Percentiles rank a stretch among this genome's conserved stretches.
Evolutionary conservation across 2,113 vertebrate genomes (phyloP).

Genomic region (Hippopotamus amphibius): DNA sequence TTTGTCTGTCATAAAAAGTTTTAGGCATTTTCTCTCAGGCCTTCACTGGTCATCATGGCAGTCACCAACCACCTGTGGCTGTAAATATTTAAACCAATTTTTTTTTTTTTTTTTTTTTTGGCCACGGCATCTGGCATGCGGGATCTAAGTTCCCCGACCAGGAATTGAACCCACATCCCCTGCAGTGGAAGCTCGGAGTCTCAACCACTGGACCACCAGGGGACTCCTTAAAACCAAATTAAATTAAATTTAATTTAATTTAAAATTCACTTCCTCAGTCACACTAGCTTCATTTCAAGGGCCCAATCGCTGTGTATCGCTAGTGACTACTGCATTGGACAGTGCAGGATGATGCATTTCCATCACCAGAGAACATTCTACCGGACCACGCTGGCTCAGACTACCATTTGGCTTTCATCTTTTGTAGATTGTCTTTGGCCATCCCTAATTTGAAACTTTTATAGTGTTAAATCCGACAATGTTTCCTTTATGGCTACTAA

Average conservation of each 20-base stretch:
- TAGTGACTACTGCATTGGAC: not conserved
- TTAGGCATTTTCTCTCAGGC: not conserved
- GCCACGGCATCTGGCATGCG: not conserved
- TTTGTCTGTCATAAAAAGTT: not conserved
- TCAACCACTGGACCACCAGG: not conserved
- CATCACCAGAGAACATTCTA: fast-evolving
- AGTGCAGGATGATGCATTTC: not conserved
- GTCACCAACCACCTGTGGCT: not conserved
- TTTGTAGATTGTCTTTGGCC: not conserved
- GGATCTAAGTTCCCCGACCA: not conserved
- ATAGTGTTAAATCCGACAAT: not conserved
- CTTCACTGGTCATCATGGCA: not conserved
- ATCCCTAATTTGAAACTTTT: not conserved
- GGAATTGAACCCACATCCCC: not conserved
- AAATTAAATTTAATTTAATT: not conserved
- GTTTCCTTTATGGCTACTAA: not conserved
- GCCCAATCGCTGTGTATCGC: not conserved
- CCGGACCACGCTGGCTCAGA: fast-evolving
- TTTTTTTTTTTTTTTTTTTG: not conserved
- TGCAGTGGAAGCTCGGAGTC: not conserved
- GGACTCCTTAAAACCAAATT: not conserved
- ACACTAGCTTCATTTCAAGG: not conserved
- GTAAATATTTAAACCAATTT: not conserved
- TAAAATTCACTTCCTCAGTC: not conserved
- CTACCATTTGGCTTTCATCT: not conserved